phyloP scores from a whole-genome alignment of 2,113 vertebrate species.

The Serilophus lunatus region DNA sequence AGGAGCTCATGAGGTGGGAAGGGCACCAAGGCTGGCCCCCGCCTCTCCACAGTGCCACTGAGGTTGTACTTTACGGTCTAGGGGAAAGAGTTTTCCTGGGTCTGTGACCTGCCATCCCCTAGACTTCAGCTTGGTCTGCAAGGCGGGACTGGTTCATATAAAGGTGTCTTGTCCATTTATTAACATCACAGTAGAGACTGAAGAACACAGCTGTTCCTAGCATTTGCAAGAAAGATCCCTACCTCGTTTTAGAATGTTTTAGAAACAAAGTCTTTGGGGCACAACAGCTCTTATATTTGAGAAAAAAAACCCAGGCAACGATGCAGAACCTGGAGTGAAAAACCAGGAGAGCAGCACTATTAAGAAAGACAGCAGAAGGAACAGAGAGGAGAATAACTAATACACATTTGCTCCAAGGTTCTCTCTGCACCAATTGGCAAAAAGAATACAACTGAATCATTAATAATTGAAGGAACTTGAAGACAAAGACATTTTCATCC shows the following conservation, averaged over 20 bases:
- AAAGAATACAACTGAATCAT: constrained; percentile 41
- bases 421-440: constrained; percentile 37
- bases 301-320: background rate
- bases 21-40: background rate
- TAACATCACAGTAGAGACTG: background rate
- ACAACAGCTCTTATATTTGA: background rate
- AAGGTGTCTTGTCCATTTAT: background rate
- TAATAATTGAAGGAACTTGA: constrained; percentile 41
- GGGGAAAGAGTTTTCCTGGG: background rate
- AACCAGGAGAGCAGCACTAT: background rate
- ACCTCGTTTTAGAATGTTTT: background rate
- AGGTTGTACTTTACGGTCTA: background rate
- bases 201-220: background rate
- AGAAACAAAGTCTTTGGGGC: background rate
- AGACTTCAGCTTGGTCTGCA: background rate
- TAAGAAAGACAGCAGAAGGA: background rate
- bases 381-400: background rate
- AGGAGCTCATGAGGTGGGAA: background rate
- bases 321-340: background rate
- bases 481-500: constrained; percentile 53
- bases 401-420: background rate
- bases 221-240: background rate
- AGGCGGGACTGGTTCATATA: background rate
- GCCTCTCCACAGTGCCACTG: background rate
- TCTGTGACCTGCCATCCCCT: background rate